Base-by-base conservation (phyloP, 2,113 vertebrate species). In the Pagrus major region DNA sequence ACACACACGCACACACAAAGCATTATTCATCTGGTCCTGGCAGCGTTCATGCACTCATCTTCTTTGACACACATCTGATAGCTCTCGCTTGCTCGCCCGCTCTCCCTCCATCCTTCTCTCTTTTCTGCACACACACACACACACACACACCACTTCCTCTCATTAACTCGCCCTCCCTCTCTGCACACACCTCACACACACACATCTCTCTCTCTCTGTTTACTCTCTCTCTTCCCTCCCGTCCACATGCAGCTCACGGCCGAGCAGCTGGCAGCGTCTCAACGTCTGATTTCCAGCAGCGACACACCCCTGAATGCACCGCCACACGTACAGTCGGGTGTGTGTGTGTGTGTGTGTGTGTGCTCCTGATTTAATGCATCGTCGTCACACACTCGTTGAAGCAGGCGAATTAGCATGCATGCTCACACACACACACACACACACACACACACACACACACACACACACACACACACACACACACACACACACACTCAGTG, bases 61-160 rank as follows among this genome's bases (percentile, higher is more conserved):
- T 42, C 39, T 54, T 29, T 70, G 37, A 60, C 81, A 80, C 64
- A 78, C 81, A 73, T 73, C 82, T 51, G 66, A 70, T 27, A 15
- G 56, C 56, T 33, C 42, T 56, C 6, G n/a, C 29, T 35, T 31
- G 14, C 58, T 46, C 49, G 0, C 33, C 31, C 31, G 4, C 20
- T 69, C 64, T 20, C 4, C 4, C 37, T 70, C 29, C 39, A 29
- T 66, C 61, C 25, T 25, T 16, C 14, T 70, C 29, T 66, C 63
- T 33, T n/a, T n/a, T 9, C 27, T n/a, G 7, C 59, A 42, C 41
- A 25, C 15, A 55, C 25, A 56, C 5, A 18, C 29, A 58, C 23
- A 55, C 29, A 83, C 42, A 41, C 5, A 9, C 37, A 39, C 47
- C n/a, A 25, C 65, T 39, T 63, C 31, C 33, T 74, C 63, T 83